Percentiles rank a stretch among this genome's conserved stretches.
Evolutionary conservation across 2,797 vertebrate genomes (phyloP).

Genomic region (Pseudocheirus occidentalis): DNA sequence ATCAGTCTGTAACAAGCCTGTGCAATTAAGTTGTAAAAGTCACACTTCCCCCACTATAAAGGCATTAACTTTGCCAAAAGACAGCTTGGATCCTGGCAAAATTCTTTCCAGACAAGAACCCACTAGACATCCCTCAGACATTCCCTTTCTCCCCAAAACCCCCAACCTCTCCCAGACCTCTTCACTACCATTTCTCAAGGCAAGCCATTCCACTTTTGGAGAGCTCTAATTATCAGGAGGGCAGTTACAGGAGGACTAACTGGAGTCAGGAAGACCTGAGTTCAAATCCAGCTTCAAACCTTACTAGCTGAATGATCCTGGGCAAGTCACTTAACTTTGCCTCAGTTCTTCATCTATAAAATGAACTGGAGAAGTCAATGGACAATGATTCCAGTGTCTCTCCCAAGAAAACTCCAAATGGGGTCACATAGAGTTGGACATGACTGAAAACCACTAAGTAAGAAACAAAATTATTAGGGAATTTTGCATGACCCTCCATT

Average conservation of each 20-base stretch:
- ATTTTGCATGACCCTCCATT: not conserved
- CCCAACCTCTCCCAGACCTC: too few relatives aligned
- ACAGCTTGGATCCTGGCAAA: too few relatives aligned
- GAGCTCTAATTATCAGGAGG: not conserved
- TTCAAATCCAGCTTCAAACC: not conserved
- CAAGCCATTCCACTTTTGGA: not conserved
- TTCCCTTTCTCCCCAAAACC: too few relatives aligned
- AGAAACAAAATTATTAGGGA: not conserved
- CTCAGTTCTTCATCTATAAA: not conserved
- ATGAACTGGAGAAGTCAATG: not conserved
- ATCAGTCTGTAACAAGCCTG: too few relatives aligned
- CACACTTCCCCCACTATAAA: too few relatives aligned
- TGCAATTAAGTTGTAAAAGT: too few relatives aligned
- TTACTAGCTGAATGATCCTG: not conserved
- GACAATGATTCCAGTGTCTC: not conserved
- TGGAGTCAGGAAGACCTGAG: not conserved
- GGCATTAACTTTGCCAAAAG: too few relatives aligned
- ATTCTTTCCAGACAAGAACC: too few relatives aligned
- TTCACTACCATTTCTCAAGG: not conserved
- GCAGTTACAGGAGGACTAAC: not conserved
- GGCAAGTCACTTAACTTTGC: not conserved
- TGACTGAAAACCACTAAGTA: not conserved
- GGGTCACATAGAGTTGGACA: not conserved
- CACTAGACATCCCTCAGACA: too few relatives aligned
- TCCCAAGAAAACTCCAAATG: not conserved